Evolutionary conservation across 2,113 vertebrate genomes (phyloP), one percentile per base, ranked within the genome.

Genomic region (Mastomys natalensis): DNA sequence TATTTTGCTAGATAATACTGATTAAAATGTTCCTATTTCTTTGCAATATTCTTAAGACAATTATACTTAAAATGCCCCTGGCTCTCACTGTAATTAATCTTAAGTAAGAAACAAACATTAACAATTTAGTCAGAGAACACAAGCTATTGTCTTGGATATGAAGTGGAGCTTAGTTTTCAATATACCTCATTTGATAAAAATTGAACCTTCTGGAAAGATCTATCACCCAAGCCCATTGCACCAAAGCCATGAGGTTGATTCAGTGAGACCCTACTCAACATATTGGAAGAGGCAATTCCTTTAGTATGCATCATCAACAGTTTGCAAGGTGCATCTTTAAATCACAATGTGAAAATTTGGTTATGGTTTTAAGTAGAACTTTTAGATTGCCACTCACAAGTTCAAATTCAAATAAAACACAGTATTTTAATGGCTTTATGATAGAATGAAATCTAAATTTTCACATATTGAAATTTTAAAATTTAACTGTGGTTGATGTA

Each of bases 121-220:
- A 93, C 31, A 89, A 87, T 95, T 92, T 90, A 78, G 40, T 51
- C 89, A 95, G n/a, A 89, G 66, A 91, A 91, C 26, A 55, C 55
- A 91, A 19, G 12, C 37, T 22, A 40, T 3, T 24, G 45, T 66
- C 21, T 17, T 62, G 0, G 84, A 88, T 88, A 77, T 12, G 24
- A 66, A 93, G 94, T 97, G 97, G 94, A 97, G 94, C 95, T 98
- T 76, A 97, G 96, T 95, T 98, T 94, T 92, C 97, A 97, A 95
- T 96, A 97, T 11, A 96, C 95, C 92, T 97, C 96, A 89, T 93
- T 96, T 68, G 68, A 51, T 40, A 66, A 73, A 84, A 62, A 51
- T 73, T 58, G 68, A 85, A 95, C 77, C 62, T 94, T 94, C 85
- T 86, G 5, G 37, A 94, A 86, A 93, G 95, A 91, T 55, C 34